phyloP scores from a whole-genome alignment of 2,797 vertebrate species.

The Triplophysa yarkandensis region DNA sequence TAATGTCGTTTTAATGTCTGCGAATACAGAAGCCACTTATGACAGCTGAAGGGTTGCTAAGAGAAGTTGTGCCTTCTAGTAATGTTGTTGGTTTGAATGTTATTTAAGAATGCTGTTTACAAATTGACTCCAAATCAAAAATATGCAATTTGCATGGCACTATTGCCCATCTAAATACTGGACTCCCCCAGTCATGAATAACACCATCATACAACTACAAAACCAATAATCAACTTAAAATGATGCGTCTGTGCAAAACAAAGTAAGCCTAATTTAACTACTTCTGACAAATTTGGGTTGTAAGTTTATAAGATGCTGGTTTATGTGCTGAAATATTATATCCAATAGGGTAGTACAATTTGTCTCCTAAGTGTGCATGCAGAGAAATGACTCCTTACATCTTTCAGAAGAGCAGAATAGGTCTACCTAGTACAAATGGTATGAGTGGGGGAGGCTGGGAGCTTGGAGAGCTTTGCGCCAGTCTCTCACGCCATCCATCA shows the following conservation, averaged over 20 bases:
- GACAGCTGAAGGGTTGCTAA: not conserved
- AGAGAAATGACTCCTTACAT: slow-evolving; percentile 66
- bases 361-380: slow-evolving; percentile 63
- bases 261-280: no score
- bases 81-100: not conserved
- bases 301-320: not conserved
- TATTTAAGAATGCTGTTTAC: not conserved
- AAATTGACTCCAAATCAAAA: no score
- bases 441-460: slow-evolving; percentile 66
- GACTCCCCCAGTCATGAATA: no score
- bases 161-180: no score
- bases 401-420: slow-evolving; percentile 62
- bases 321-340: not conserved
- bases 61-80: not conserved
- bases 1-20: slow-evolving; percentile 13
- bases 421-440: slow-evolving; percentile 65
- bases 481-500: slow-evolving; percentile 53
- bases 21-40: not conserved
- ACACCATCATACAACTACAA: no score
- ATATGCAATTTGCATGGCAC: no score
- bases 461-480: slow-evolving; percentile 7
- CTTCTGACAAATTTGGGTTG: no score
- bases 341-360: not conserved
- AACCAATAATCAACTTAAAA: no score
- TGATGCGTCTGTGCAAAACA: no score